Percentiles rank a stretch among this genome's conserved stretches.
Evolutionary conservation across 2,113 vertebrate genomes (phyloP).

Genomic region (Baryphthengus martii): DNA sequence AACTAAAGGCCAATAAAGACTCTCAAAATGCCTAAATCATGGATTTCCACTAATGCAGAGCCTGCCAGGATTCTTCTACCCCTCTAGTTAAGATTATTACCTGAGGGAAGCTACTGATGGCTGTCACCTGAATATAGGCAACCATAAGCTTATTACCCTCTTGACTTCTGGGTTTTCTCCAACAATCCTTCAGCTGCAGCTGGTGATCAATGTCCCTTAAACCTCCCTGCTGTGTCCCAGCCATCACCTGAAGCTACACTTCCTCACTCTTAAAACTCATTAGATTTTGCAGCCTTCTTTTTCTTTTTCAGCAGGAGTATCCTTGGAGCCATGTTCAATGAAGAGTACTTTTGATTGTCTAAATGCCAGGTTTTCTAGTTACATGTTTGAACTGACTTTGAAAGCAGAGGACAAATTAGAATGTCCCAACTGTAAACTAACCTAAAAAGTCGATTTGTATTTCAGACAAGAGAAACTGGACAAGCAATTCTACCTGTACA

Average conservation of each 20-base stretch:
- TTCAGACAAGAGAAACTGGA: background rate
- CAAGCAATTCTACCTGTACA: background rate
- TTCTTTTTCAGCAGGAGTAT: background rate
- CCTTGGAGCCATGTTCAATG: background rate
- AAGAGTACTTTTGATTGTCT: background rate
- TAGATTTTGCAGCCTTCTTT: background rate
- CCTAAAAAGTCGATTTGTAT: background rate
- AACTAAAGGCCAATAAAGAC: background rate
- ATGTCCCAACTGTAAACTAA: background rate
- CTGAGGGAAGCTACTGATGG: background rate
- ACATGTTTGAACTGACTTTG: background rate
- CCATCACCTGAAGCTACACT: background rate
- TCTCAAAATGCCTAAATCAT: background rate
- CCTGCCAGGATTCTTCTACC: background rate
- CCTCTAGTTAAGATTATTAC: background rate
- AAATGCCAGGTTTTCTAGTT: background rate
- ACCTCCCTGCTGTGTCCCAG: background rate
- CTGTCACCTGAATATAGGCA: background rate
- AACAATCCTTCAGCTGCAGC: background rate
- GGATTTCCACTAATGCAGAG: background rate
- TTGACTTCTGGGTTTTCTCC: background rate
- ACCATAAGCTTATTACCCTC: background rate
- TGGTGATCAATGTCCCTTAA: background rate
- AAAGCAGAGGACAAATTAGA: background rate
- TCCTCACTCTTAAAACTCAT: accelerated